Conservation (phyloP, 2,113 vertebrate species). For the Heliornis fulica region DNA sequence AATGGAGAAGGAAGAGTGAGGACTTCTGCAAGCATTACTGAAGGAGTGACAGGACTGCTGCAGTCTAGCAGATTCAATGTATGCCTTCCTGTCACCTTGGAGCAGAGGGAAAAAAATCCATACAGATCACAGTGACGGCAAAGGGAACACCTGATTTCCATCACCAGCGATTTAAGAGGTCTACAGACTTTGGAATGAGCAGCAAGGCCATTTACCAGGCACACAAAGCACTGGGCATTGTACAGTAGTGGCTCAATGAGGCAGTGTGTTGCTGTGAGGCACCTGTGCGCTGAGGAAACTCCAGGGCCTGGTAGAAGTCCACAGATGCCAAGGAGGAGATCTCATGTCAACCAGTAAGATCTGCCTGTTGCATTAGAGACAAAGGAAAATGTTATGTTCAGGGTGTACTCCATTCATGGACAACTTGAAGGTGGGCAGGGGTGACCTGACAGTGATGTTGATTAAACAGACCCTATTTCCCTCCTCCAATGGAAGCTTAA, state of each 20-base stretch:
- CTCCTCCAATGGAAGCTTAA: not conserved
- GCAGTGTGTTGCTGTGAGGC: not conserved
- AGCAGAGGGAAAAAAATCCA: not conserved
- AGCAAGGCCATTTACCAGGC: not conserved
- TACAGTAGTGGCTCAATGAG: not conserved
- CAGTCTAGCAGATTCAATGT: not conserved
- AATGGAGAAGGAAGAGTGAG: not conserved
- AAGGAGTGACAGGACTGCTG: not conserved
- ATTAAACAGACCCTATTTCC: not conserved
- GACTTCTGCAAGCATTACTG: not conserved
- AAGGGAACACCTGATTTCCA: not conserved
- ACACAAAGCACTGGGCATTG: fast-evolving
- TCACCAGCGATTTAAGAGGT: not conserved
- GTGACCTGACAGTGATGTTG: not conserved
- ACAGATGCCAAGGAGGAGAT: not conserved
- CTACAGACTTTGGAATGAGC: not conserved
- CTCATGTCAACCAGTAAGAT: not conserved
- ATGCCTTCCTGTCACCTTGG: no score
- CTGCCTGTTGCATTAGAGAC: not conserved
- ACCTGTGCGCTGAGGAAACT: not conserved
- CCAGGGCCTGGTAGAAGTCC: no score
- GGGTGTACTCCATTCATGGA: no score
- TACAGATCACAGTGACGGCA: not conserved
- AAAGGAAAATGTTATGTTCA: not conserved
- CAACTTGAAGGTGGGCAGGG: not conserved